A percentile compares a stretch with the other conserved stretches of the same genome.
phyloP scores from a whole-genome alignment of 2,888 invertebrate genomes.

The Epinotia brunnichana region DNA sequence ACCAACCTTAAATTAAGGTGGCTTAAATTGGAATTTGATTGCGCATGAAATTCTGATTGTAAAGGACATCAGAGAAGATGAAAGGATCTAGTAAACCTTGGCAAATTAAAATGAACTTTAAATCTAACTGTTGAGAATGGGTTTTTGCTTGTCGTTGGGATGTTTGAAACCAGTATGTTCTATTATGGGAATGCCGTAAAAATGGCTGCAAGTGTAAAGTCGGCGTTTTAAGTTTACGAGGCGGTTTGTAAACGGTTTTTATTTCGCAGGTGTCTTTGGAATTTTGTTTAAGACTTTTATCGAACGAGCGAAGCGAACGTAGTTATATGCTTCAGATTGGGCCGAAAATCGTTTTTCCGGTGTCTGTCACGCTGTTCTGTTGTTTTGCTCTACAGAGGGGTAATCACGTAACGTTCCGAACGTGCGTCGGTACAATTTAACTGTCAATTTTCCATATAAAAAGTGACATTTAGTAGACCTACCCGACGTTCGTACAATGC shows the following conservation, averaged over 20 bases:
- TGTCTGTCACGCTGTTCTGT: too few relatives aligned
- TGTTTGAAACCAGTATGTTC: conserved; percentile 57
- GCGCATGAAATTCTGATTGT: not conserved
- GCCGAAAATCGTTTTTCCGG: too few relatives aligned
- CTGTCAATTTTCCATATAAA: too few relatives aligned
- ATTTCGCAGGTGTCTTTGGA: conserved; percentile 20
- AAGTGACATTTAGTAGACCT: too few relatives aligned
- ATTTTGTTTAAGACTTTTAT: conserved; percentile 14
- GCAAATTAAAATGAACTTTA: conserved; percentile 40
- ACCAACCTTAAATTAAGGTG: conserved; percentile 6
- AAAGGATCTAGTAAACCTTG: not conserved
- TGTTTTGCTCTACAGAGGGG: too few relatives aligned
- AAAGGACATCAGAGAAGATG: conserved; percentile 5
- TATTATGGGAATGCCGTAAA: conserved; percentile 69
- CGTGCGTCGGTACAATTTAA: too few relatives aligned
- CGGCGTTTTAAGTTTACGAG: conserved; percentile 51
- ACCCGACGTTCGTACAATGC: too few relatives aligned
- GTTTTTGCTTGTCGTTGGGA: conserved; percentile 46
- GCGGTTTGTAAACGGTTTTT: conserved; percentile 28
- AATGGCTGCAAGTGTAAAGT: conserved; percentile 62
- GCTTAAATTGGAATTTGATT: conserved; percentile 4
- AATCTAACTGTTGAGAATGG: conserved; percentile 47
- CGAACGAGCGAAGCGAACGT: too few relatives aligned
- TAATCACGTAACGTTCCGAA: too few relatives aligned
- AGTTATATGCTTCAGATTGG: too few relatives aligned